Base-by-base conservation (phyloP, 2,113 vertebrate genomes). In the Boleophthalmus pectinirostris region DNA sequence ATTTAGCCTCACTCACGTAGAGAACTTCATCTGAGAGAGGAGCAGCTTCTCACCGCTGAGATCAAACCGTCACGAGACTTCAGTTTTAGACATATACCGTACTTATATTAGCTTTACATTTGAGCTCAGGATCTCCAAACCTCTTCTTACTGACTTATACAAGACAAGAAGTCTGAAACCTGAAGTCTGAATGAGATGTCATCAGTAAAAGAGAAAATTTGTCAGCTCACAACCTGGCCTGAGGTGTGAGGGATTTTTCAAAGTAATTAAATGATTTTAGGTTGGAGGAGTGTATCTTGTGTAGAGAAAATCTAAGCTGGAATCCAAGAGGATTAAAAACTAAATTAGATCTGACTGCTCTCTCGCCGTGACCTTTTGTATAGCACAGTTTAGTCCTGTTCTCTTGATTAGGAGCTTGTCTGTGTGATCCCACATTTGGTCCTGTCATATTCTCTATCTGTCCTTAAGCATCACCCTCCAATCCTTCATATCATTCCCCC, bases 401-500 rank as follows among this genome's bases (percentile, higher is more conserved):
- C 73, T 77, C 72, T 76, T 67, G 57, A 61, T 87, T 83, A 85
- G 82, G 78, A 79, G 51, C 65, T 66, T 74, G 73, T 21, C 79
- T 53, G 63, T 82, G 78, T 83, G 86, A 84, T 73, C 66, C 70
- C 74, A 80, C 56, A 79, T 81, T 74, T 87, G 72, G 68, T 76
- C 70, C 45, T 66, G 79, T 71, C 77, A 53, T 65, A 69, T 76
- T 82, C 66, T n/a, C 81, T 77, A 83, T 83, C 83, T 76, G 66
- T 71, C 68, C 85, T 83, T 78, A 80, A 75, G 82, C 84, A 68
- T 72, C 85, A 73, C 78, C 73, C 64, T 67, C 76, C 78, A 73
- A 85, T 78, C 76, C 87, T 83, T 85, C 81, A 75, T 84, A 88
- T 87, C 89, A 80, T 87, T 80, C 73, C 85, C 74, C 70, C 84